Conservation (phyloP, 1,140 invertebrate genomes). For the Hermatobates lingyangjiaoensis region DNA sequence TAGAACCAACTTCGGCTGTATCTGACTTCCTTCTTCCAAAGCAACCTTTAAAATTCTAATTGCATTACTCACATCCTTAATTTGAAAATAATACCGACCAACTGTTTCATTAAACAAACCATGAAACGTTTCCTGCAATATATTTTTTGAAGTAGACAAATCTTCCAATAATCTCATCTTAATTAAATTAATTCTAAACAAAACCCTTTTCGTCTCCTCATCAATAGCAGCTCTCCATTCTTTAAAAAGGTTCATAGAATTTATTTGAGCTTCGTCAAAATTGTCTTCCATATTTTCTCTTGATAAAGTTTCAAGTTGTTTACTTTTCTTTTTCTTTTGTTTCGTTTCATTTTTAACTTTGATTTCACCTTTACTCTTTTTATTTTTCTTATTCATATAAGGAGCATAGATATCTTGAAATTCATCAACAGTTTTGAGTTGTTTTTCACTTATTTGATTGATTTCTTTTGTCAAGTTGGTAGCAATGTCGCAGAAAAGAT, state of each 20-base stretch:
- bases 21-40: constrained; percentile 28
- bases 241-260: neutral
- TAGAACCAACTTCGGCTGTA: constrained; percentile 27
- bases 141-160: neutral
- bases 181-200: constrained; percentile 25
- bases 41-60: constrained; percentile 32
- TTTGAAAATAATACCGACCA: constrained; percentile 28
- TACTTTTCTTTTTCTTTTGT: neutral
- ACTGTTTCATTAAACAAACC: constrained; percentile 1
- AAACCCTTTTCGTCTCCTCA: constrained; percentile 29
- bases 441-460: too few relatives aligned
- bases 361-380: neutral
- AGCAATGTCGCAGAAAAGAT: too few relatives aligned
- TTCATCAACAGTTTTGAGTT: too few relatives aligned
- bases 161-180: constrained; percentile 15
- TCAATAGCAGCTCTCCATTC: constrained; percentile 22
- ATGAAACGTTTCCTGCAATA: neutral
- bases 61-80: constrained; percentile 30
- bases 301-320: neutral
- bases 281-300: neutral
- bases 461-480: too few relatives aligned
- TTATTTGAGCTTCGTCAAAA: constrained; percentile 3
- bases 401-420: too few relatives aligned
- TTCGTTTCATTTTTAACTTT: neutral
- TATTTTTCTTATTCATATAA: neutral